Conservation (phyloP, 2,113 vertebrate genomes). For the Caranx melampygus region DNA sequence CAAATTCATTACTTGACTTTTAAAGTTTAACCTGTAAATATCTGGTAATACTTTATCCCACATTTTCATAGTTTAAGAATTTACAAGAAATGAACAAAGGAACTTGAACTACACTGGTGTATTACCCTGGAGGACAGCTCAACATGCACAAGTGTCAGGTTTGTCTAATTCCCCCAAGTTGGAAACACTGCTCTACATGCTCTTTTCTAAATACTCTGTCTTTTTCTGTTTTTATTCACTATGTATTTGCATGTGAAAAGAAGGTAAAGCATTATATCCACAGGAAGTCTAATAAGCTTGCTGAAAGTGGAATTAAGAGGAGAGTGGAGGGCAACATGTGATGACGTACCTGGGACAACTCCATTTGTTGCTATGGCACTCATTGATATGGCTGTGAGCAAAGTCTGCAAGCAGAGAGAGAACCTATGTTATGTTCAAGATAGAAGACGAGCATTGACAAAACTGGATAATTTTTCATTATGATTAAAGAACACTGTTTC, state of each 20-base stretch:
- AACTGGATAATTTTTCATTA: too few relatives aligned
- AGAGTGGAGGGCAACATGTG: neutral
- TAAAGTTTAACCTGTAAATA: neutral
- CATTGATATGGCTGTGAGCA: constrained; percentile 97
- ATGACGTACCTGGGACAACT: constrained; percentile 91
- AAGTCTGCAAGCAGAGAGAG: constrained; percentile 84
- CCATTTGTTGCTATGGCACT: constrained; percentile 98
- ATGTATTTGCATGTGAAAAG: neutral
- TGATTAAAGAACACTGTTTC: too few relatives aligned
- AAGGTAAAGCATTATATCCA: neutral
- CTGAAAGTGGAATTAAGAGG: too few relatives aligned
- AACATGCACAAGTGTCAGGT: too few relatives aligned
- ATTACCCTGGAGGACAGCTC: neutral
- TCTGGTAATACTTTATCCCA: neutral
- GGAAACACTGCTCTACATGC: neutral
- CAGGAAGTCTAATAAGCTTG: too few relatives aligned
- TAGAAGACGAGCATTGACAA: neutral
- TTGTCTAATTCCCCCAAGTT: neutral
- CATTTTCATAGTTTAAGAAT: neutral
- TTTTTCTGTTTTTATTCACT: neutral
- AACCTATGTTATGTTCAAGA: neutral
- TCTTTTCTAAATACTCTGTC: too few relatives aligned
- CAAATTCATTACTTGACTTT: neutral
- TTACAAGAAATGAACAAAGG: neutral
- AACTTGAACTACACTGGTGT: neutral